phyloP scores from a whole-genome alignment of 1,140 invertebrate genomes.

The Eciton burchellii region DNA sequence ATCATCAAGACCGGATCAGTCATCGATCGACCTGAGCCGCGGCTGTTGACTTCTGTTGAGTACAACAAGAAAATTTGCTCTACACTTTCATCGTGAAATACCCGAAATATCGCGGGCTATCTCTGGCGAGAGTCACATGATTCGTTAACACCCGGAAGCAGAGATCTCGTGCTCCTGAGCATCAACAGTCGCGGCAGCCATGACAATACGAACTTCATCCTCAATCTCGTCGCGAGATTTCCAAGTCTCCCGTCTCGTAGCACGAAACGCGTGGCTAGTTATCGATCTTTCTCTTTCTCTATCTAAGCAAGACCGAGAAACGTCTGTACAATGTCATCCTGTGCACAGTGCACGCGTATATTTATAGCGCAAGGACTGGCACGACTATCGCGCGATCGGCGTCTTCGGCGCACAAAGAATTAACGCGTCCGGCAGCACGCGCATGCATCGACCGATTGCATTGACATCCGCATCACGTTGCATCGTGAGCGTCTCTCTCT shows the following conservation, averaged over 20 bases:
- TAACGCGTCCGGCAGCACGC: slow-evolving; percentile 32
- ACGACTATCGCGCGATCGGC: slow-evolving; percentile 22
- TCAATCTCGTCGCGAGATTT: not conserved
- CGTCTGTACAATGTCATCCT: not conserved
- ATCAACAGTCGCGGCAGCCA: too few species aligned
- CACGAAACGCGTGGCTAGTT: not conserved
- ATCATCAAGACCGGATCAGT: too few species aligned
- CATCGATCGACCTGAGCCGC: too few species aligned
- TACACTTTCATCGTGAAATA: too few species aligned
- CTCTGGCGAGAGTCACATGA: too few species aligned
- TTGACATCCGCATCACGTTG: slow-evolving; percentile 33
- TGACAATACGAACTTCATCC: slow-evolving; percentile 3
- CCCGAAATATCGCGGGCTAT: too few species aligned
- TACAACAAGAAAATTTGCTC: too few species aligned
- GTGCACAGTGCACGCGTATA: not conserved
- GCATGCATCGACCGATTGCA: slow-evolving; percentile 39
- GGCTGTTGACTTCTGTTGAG: too few species aligned
- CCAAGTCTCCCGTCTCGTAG: not conserved
- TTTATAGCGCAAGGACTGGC: slow-evolving; percentile 24
- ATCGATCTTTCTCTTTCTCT: not conserved
- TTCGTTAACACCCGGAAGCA: too few species aligned
- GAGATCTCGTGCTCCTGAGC: too few species aligned
- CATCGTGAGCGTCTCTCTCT: slow-evolving; percentile 11
- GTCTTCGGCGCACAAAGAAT: slow-evolving; percentile 43
- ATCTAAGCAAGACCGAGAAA: not conserved